Base-by-base conservation (phyloP, 2,888 invertebrate genomes). In the Lapara coniferarum region DNA sequence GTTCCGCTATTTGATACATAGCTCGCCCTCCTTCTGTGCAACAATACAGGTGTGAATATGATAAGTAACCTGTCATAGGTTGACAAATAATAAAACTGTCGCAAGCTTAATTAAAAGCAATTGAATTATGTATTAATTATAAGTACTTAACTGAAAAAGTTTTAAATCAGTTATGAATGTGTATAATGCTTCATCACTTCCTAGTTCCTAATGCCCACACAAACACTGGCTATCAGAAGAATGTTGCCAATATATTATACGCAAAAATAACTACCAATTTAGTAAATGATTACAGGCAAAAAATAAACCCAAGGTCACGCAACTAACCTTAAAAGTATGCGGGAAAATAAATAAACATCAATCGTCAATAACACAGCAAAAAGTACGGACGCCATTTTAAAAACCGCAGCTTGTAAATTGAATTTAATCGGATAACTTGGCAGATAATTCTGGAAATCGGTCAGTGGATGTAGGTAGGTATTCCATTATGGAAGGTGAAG, bases 311-410 rank as follows among this genome's bases (percentile, higher is more conserved):
- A 19, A 63, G 63, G 63, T 63, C 63, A 13, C 46, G 46, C 16
- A 63, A 19, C 19, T 1, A 46, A 19, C 63, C 19, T 56, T 56
- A 25, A 56, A 49, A 49, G 46, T 63, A 13, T 49, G 19, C 19
- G 63, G 19, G 49, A 46, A 49, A 59, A 63, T 49, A 49, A 46
- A 49, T 63, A 63, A 19, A 63, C 49, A 63, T 46, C 44, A 16
- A 46, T 63, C 19, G 12, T 46, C 49, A 63, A 44, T 46, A 44
- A 63, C 63, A 46, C 16, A 12, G 16, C 44, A 44, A 63, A 49
- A 63, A 63, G 19, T 46, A 63, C 63, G 19, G 63, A 63, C 63
- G 63, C 49, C 63, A 63, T 63, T 49, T 63, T 63, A 63, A 63
- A 19, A 63, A 63, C 49, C 19, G n/a, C 49, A 49, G 19, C 49